Conservation (phyloP, 1,140 invertebrate species). For the Tetranychus urticae region DNA sequence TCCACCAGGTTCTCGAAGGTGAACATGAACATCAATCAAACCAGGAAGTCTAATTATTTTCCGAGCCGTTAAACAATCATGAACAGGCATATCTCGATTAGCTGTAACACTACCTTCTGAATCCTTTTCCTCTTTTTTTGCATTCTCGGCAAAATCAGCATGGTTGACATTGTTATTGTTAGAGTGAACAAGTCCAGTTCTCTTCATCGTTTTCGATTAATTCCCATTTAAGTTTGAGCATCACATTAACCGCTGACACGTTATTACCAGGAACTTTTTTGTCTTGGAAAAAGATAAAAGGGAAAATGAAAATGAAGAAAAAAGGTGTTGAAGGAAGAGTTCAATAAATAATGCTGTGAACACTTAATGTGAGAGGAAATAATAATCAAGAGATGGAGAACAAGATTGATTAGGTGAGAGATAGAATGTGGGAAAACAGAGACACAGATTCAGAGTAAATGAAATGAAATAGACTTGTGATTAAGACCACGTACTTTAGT, state of each 20-base stretch:
- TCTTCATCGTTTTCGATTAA: slow-evolving; percentile 4
- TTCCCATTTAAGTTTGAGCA: slow-evolving; percentile 75
- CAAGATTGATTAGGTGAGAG: background rate
- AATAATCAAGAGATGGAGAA: no score
- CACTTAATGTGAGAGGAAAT: background rate
- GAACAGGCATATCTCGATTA: no score
- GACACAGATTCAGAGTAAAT: no score
- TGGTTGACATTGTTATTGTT: no score
- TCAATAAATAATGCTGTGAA: background rate
- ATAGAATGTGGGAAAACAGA: background rate
- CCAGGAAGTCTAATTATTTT: slow-evolving; percentile 66
- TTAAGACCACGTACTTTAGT: slow-evolving; percentile 37
- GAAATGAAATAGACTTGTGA: no score
- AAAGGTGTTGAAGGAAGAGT: background rate
- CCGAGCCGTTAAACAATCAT: slow-evolving; percentile 74
- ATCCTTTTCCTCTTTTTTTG: no score
- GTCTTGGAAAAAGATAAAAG: slow-evolving; percentile 18
- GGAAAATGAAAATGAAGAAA: slow-evolving; percentile 2
- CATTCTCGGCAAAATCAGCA: no score
- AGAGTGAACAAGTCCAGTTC: background rate
- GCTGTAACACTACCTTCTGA: no score
- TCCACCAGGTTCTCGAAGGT: slow-evolving; percentile 83
- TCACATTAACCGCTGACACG: slow-evolving; percentile 70
- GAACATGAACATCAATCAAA: slow-evolving; percentile 83
- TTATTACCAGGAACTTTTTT: slow-evolving; percentile 83